Evolutionary conservation across 2,797 vertebrate genomes (phyloP).

Genomic region (Bradypodion ventrale): DNA sequence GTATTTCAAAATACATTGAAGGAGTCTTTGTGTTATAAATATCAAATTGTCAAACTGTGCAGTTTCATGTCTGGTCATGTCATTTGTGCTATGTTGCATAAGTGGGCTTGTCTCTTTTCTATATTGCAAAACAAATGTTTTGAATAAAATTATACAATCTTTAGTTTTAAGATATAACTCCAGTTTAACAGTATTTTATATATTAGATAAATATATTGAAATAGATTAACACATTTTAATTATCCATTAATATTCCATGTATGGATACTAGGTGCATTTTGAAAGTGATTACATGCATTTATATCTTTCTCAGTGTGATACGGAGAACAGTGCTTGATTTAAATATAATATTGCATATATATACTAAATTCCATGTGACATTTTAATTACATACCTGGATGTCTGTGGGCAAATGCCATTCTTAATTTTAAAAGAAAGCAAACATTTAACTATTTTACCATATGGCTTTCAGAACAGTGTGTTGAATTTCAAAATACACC

Average conservation of each 20-base stretch:
- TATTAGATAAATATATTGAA: neutral
- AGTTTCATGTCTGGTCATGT: neutral
- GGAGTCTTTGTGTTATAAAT: neutral
- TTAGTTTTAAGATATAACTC: neutral
- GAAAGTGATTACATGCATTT: neutral
- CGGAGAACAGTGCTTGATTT: neutral
- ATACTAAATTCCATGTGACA: neutral
- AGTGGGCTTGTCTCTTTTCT: neutral
- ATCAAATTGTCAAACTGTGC: neutral
- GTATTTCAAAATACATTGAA: neutral
- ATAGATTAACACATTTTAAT: neutral
- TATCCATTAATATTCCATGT: neutral
- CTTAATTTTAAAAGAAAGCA: too few relatives aligned
- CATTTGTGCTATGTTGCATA: rapidly evolving
- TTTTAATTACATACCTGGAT: neutral
- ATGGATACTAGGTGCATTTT: neutral
- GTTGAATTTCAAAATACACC: too few relatives aligned
- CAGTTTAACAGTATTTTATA: neutral
- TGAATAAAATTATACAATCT: neutral
- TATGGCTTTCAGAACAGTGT: too few relatives aligned
- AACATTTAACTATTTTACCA: too few relatives aligned
- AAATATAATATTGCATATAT: too few relatives aligned
- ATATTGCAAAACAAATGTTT: neutral
- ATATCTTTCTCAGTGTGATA: neutral
- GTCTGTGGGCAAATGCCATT: too few relatives aligned